Conservation (phyloP, 2,797 vertebrate genomes). For the Columba guinea region DNA sequence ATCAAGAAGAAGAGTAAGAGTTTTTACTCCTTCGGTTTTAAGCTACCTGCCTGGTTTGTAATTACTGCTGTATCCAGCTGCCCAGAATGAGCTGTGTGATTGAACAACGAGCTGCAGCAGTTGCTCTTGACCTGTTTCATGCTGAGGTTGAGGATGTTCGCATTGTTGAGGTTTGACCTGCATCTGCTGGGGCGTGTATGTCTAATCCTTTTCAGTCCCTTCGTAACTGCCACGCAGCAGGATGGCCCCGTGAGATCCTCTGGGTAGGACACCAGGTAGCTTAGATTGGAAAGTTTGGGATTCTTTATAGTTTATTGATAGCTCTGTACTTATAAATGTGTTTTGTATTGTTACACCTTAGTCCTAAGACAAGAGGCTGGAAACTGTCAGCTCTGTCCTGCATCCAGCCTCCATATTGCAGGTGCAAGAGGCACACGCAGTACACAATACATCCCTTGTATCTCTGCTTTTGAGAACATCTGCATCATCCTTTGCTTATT, state of each 20-base stretch:
- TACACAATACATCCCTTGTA: background rate
- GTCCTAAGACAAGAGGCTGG: background rate
- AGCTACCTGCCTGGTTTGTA: background rate
- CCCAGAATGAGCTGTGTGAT: background rate
- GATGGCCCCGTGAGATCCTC: background rate
- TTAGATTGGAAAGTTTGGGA: background rate
- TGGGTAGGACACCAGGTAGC: background rate
- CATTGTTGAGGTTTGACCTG: background rate
- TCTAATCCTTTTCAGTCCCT: background rate
- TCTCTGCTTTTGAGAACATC: background rate
- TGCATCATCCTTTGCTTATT: background rate
- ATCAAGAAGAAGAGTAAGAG: conserved; percentile 86
- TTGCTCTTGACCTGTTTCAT: background rate
- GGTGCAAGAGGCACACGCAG: background rate
- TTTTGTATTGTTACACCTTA: background rate
- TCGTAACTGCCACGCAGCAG: background rate
- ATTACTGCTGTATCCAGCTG: background rate
- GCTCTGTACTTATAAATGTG: background rate
- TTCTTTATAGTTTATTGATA: background rate
- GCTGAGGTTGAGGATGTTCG: background rate
- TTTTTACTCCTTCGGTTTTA: background rate
- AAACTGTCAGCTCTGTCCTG: background rate
- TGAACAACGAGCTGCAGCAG: background rate
- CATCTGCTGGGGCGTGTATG: background rate
- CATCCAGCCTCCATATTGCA: background rate